Percentiles rank a stretch among this genome's conserved stretches.
These are phyloP conservation scores for Uromys caudimaculatus DNA, from an alignment of 2,797 vertebrate genomes.

Conservation along the genomic window DNA sequence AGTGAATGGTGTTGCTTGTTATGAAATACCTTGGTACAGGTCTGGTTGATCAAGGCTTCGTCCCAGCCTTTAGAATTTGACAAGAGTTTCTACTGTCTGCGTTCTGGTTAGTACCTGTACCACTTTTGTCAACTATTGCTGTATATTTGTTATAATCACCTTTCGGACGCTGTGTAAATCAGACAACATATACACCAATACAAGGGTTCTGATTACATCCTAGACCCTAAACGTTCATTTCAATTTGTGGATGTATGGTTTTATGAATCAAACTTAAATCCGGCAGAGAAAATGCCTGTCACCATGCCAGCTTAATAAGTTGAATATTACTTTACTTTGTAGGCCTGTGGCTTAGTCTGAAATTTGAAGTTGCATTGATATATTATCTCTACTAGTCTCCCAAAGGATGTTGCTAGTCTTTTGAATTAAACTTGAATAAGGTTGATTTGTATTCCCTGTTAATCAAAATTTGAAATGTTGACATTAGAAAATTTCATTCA, in stretches of 20 bases:
- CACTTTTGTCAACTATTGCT: constrained; percentile 25
- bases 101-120: background rate
- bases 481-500: constrained; percentile 83
- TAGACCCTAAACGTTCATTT: constrained; percentile 63
- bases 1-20: background rate
- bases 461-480: constrained; percentile 83
- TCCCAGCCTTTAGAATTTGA: background rate
- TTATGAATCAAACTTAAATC: constrained; percentile 63
- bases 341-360: constrained; percentile 77
- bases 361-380: constrained; percentile 77
- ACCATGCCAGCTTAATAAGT: constrained; percentile 71
- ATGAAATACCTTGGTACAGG: background rate
- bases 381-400: constrained; percentile 80
- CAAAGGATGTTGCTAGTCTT: constrained; percentile 81
- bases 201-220: background rate
- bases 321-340: constrained; percentile 79
- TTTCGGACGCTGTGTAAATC: background rate
- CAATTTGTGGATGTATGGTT: constrained; percentile 50
- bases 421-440: constrained; percentile 82
- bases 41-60: constrained; percentile 4
- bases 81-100: constrained; percentile 27
- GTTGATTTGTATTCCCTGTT: constrained; percentile 82
- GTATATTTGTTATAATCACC: constrained; percentile 28
- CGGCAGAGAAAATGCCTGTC: constrained; percentile 72
- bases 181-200: background rate